A percentile compares a stretch with the other conserved stretches of the same genome.
phyloP scores from a whole-genome alignment of 1,140 invertebrate genomes.

The Pantala flavescens region DNA sequence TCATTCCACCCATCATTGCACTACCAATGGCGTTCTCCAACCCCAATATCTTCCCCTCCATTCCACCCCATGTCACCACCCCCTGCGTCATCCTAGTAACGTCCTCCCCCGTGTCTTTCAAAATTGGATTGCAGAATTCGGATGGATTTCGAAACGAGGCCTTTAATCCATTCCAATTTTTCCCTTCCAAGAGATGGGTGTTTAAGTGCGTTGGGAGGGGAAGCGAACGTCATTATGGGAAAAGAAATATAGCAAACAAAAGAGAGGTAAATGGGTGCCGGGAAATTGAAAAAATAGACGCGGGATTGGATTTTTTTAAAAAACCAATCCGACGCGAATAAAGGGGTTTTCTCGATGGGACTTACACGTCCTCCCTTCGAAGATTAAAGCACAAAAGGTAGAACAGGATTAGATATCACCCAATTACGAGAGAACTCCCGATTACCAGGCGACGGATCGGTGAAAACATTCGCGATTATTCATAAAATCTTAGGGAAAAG shows the following conservation, averaged over 20 bases:
- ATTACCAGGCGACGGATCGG: background rate
- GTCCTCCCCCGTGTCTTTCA: background rate
- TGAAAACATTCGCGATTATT: too few species aligned
- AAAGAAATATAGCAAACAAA: conserved; percentile 8
- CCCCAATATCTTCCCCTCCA: background rate
- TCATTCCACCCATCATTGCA: background rate
- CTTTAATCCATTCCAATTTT: conserved; percentile 3
- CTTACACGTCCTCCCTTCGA: background rate
- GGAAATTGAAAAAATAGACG: conserved; percentile 3
- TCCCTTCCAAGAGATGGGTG: background rate
- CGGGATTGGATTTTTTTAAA: background rate
- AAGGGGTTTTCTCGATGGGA: background rate
- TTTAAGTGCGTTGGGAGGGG: background rate
- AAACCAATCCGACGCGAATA: background rate
- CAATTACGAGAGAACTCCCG: background rate
- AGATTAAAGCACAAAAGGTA: background rate
- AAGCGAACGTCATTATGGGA: background rate
- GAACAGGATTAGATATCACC: background rate
- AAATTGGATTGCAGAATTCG: conserved; percentile 6
- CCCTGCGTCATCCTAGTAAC: too few species aligned
- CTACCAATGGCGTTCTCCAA: too few species aligned
- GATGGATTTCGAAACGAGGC: conserved; percentile 1
- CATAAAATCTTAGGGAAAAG: too few species aligned
- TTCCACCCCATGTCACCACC: background rate
- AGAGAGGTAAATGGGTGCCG: background rate